Evolutionary conservation across 2,113 vertebrate genomes (phyloP), one percentile per base, ranked within the genome.

Genomic region (Aspiorhynchus laticeps): DNA sequence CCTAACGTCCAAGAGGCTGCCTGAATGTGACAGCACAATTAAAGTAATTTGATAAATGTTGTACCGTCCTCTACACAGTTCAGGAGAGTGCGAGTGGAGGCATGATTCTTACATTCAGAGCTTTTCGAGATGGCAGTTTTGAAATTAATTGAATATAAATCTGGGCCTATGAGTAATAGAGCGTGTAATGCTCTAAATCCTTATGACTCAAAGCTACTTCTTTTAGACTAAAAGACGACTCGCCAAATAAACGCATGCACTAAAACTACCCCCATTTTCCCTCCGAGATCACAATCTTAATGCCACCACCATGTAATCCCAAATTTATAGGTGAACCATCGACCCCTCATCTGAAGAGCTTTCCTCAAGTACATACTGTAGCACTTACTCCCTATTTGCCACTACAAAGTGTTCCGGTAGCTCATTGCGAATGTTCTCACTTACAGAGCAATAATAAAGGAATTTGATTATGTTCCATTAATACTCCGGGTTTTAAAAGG

Each of bases 401-500:
- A 41, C 24, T 48, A 71, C 41, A 84, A 78, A 26, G 19, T 84
- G 67, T 31, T 31, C 69, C 33, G 10, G 56, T 36, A 38, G 26
- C 41, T 77, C 46, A 67, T 38, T 74, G 3, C 7, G 6, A 46
- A 31, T 31, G 56, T 80, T 82, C 61, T 65, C 74, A 48, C 31
- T 84, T 85, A 17, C 36, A 41, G 38, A 48, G 82, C 31, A 85
- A 51, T 79, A 87, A 69, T 36, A 31, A 83, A 80, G 51, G 33
- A 83, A 78, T 86, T 82, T 77, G 69, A 89, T 89, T 87, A 87
- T 41, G 82, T 53, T 28, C 77, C 88, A 89, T 91, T 93, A 93
- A 91, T 90, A 91, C 89, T 12, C 89, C 21, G 65, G 84, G 80
- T 92, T 93, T 93, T 91, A 93, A 93, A 76, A 93, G 90, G 80